Base-by-base conservation (phyloP, 2,113 vertebrate species). In the Oryzias melastigma region DNA sequence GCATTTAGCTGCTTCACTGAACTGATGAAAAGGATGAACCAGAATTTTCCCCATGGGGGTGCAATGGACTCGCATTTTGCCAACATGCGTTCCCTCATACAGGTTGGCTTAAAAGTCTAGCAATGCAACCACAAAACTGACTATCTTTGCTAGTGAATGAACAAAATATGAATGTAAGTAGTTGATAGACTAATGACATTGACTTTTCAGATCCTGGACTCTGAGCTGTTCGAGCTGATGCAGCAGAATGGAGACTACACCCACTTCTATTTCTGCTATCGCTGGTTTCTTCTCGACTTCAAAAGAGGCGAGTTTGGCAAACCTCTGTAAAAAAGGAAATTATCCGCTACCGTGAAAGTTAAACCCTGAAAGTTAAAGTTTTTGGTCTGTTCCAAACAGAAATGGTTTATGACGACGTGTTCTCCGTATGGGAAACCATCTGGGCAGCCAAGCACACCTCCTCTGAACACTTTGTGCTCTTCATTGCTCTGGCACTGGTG, bases 231-330 rank as follows among this genome's bases (percentile, higher is more conserved):
- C 0, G 97, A 99, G 80, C 87, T 99, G 80, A 99, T 99, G 97
- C 96, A 98, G 69, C 97, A 98, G 91, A 99, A 98, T 0, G 97
- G 97, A 18, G 97, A 99, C 82, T 99, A 99, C 73, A 99, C 97
- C 5, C 97, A 99, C 74, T 99, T 99, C 86, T 99, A 99, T 88
- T 99, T 99, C 92, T 98, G 97, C 80, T 99, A 99, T 72, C 95
- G 97, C 40, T 99, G 97, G 97, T 99, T 99, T 71, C 93, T 99
- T 27, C 90, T 99, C 52, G 97, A 99, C 82, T 99, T 99, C 82
- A 99, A 99, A 89, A 93, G 97, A 95, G 97, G 91, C 90, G 56
- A 25, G 50, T 80, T 44, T 83, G 91, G 14, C 64, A 67, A 50
- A 0, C 4, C 10, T 24, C 7, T 51, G 35, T 42, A 24, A 58